Evolutionary conservation across 2,888 invertebrate species (phyloP).

Genomic region (Argyresthia goedartella): DNA sequence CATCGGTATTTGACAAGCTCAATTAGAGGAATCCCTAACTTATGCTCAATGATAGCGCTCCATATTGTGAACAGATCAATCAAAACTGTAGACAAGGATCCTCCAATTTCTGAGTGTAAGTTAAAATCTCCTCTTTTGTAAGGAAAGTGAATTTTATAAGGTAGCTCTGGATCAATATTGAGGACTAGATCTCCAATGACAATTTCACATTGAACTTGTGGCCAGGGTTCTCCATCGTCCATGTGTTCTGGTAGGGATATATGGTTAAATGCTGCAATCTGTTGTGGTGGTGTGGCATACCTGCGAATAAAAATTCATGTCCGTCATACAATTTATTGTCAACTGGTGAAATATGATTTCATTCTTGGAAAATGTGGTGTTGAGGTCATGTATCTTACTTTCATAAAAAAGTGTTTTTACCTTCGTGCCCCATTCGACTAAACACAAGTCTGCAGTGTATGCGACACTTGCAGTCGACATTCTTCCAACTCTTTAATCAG

Average conservation of each 20-base stretch:
- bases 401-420: too few species aligned
- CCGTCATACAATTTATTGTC: too few species aligned
- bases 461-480: conserved; percentile 84
- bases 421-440: conserved; percentile 86
- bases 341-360: too few species aligned
- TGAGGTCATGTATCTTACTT: too few species aligned
- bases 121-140: conserved; percentile 90
- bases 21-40: conserved; percentile 79
- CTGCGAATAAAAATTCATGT: too few species aligned
- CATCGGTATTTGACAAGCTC: conserved; percentile 85
- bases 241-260: conserved; percentile 79
- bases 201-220: conserved; percentile 73
- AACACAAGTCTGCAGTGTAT: conserved; percentile 87
- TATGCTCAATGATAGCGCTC: conserved; percentile 82
- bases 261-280: conserved; percentile 89
- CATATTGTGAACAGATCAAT: conserved; percentile 91
- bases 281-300: conserved; percentile 90
- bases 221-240: conserved; percentile 72
- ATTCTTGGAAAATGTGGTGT: too few species aligned
- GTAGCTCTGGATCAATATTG: conserved; percentile 74
- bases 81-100: conserved; percentile 86
- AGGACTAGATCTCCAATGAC: conserved; percentile 85
- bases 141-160: conserved; percentile 92
- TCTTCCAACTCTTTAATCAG: conserved; percentile 86
- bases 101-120: conserved; percentile 85